These are phyloP conservation scores for Plumapathes pennacea DNA, from an alignment of 92 coral and sea anemone genomes.

Conservation along the genomic window DNA sequence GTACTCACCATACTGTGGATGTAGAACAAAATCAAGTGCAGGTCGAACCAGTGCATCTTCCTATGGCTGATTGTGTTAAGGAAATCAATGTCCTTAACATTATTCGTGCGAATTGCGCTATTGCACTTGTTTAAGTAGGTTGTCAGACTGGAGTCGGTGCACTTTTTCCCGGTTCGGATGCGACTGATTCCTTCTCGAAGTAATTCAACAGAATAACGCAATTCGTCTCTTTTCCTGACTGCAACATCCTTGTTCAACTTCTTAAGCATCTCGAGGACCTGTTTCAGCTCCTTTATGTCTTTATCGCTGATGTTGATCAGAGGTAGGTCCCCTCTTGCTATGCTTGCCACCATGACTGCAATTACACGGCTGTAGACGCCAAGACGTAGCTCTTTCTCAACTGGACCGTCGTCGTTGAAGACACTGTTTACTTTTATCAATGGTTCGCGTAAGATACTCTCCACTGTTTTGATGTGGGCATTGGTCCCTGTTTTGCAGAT, in stretches of 20 bases:
- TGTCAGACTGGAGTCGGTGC: background rate
- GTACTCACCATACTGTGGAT: conserved; percentile 13
- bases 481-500: conserved; percentile 6
- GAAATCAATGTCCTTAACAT: background rate
- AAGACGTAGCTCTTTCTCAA: background rate
- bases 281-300: conserved; percentile 1
- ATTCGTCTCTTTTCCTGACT: background rate
- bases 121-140: conserved; percentile 11
- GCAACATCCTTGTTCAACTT: background rate
- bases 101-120: background rate
- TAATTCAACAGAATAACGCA: conserved; percentile 20
- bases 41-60: conserved; percentile 7
- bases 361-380: conserved; percentile 12
- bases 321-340: no score
- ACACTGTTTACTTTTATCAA: background rate
- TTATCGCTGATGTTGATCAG: no score
- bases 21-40: conserved; percentile 7
- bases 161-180: background rate
- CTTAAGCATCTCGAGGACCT: background rate
- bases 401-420: background rate
- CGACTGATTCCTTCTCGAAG: background rate
- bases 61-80: background rate
- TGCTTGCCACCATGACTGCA: background rate
- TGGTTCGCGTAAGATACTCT: conserved; percentile 2
- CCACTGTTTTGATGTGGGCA: background rate